These are phyloP conservation scores for Folsomia candida DNA, from an alignment of 2,888 invertebrate genomes.

Conservation along the genomic window DNA sequence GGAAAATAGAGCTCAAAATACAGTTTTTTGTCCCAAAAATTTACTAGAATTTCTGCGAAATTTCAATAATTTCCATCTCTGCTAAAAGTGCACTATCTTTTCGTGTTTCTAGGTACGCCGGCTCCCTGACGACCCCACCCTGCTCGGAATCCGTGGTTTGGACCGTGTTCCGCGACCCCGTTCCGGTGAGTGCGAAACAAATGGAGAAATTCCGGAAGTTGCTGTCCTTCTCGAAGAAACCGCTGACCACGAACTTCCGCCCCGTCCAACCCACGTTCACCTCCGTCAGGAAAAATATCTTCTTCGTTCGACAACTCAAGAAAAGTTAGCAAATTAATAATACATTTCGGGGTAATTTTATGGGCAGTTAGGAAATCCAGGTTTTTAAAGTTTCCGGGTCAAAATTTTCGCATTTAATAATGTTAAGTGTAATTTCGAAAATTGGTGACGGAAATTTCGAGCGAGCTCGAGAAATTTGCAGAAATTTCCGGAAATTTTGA, in stretches of 20 bases:
- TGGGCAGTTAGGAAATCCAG: too few species aligned
- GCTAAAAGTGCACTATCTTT: too few species aligned
- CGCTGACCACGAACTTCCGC: constrained; percentile 26
- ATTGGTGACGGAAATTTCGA: too few species aligned
- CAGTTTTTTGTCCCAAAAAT: too few species aligned
- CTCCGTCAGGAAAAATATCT: constrained; percentile 12
- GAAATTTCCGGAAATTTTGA: too few species aligned
- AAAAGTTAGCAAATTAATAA: constrained; percentile 7
- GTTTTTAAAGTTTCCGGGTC: too few species aligned
- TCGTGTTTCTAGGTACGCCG: constrained; percentile 26
- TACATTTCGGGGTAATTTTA: too few species aligned
- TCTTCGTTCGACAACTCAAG: constrained; percentile 13
- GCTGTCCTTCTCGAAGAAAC: neutral
- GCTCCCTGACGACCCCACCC: constrained; percentile 36
- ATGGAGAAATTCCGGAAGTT: constrained; percentile 26
- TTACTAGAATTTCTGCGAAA: neutral
- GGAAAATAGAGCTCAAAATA: too few species aligned
- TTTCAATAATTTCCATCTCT: too few species aligned
- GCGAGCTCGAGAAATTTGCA: too few species aligned
- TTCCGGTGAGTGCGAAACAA: constrained; percentile 26
- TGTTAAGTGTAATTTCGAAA: too few species aligned
- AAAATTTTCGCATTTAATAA: too few species aligned
- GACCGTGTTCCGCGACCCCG: constrained; percentile 36
- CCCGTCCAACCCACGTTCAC: constrained; percentile 26
- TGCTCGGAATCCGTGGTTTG: constrained; percentile 34